Conservation (phyloP, 2,888 invertebrate species). For the Andrena fulva region DNA sequence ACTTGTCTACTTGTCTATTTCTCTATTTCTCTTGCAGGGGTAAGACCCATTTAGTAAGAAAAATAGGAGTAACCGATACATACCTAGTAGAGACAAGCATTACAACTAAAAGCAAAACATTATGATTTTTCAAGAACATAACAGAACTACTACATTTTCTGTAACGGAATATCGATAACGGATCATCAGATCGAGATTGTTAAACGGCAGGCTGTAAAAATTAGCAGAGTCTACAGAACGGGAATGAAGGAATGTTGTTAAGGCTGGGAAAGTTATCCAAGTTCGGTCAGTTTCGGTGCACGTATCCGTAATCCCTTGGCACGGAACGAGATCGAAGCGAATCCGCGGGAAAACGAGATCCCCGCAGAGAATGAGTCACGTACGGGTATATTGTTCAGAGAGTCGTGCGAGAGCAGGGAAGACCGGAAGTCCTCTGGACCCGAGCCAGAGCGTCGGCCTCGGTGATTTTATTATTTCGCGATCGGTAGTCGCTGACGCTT, state of each 20-base stretch:
- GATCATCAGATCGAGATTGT: no score
- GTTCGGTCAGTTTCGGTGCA: neutral
- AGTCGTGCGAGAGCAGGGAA: constrained; percentile 3
- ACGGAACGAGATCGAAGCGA: neutral
- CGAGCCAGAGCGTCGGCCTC: constrained; percentile 38
- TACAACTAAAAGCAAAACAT: no score
- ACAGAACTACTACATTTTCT: no score
- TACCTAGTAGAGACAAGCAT: no score
- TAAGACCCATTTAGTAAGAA: no score
- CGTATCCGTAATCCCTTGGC: constrained; percentile 8
- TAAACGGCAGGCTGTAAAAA: neutral
- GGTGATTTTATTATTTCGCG: constrained; percentile 35
- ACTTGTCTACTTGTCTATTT: no score
- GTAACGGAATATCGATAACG: no score
- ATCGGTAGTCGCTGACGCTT: constrained; percentile 30
- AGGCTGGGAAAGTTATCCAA: neutral
- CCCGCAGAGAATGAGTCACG: constrained; percentile 37
- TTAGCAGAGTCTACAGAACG: constrained; percentile 32
- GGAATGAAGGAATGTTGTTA: neutral
- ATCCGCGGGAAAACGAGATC: constrained; percentile 7
- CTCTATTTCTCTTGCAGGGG: no score
- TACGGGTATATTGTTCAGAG: constrained; percentile 33
- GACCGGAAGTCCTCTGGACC: constrained; percentile 48
- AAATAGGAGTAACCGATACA: no score
- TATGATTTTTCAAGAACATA: no score